Base-by-base conservation (phyloP, 2,797 vertebrate genomes). In the Chrosomus eos region DNA sequence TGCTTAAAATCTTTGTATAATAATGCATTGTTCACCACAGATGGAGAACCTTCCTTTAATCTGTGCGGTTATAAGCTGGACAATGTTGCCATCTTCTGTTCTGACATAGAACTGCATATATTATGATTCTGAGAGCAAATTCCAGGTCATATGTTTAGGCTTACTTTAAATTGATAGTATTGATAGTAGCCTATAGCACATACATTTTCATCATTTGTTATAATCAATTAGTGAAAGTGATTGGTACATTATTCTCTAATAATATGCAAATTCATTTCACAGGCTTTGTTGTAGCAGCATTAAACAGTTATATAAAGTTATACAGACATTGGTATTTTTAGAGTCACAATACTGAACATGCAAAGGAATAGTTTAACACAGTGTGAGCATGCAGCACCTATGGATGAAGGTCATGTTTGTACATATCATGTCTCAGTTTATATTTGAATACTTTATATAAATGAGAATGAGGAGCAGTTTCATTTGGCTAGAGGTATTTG, bases 61-160 rank as follows among this genome's bases (percentile, higher is more conserved):
- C 11, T n/a, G 23, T n/a, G 23, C 5, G 33, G 58, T 62, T 21
- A 36, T 84, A 80, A 16, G 21, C 73, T 75, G 28, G 43, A 1
- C 66, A 89, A 92, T 90, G 88, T 89, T 90, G 89, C 92, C 90
- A 92, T 90, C 94, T 92, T 6, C 78, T 92, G 94, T 89, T 85
- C 8, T 81, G 10, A 83, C 19, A 16, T 1, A 21, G 26, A 9
- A 85, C 33, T 73, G 58, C 88, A 89, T 19, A 13, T 19, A 72
- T 28, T 60, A 58, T 48, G 11, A 79, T 31, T 74, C 8, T n/a
- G 19, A n/a, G 19, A 64, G 28, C 53, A 82, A 48, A 36, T 62
- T 62, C 13, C 1, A 45, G 26, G 21, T 45, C 26, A 53, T 16
- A n/a, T 78, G 36, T 51, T 51, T 51, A 11, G n/a, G 58, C 43